Base-by-base conservation (phyloP, 1,140 invertebrate species). In the Pseudobourletiella spinata region DNA sequence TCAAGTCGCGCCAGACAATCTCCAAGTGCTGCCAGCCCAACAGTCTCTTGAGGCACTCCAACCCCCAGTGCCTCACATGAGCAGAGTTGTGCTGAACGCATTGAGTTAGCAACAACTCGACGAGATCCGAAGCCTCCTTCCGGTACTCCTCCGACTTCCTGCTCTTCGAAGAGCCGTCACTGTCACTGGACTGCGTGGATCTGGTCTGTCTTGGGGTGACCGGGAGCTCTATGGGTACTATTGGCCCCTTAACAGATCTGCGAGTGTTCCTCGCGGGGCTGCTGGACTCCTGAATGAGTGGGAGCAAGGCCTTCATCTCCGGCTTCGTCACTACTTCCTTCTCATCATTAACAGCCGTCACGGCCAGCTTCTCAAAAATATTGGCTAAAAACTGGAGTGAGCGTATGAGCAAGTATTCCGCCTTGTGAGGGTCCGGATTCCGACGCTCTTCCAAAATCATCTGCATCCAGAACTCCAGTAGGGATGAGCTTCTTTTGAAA, bases 61-160 rank as follows among this genome's bases (percentile, higher is more conserved):
- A 14, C 1, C n/a, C 39, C 43, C 64, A 62, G 14, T 18, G 15
- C 2, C 67, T 60, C 18, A 69, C 46, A 14, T 42, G 25, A 6
- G 22, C 26, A 0, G 67, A 69, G 8, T 55, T 26, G 32, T 69
- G 63, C 6, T 51, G 29, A n/a, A 69, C 25, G 20, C 57, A 60
- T 42, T 57, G 61, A 15, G 63, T 55, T 1, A 69, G 22, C 3
- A 63, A 42, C 18, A 66, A 26, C 52, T 65, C 60, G 6, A 65
- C 32, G 28, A 35, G 30, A 32, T 32, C 28, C 8, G 30, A 35
- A 4, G 30, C 30, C 39, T 35, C 26, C 24, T 56, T 25, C 6
- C 30, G 4, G 18, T 56, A 35, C 11, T 56, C 6, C 14, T 52
- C 20, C n/a, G n/a, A n/a, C 50, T 24, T 18, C 3, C 11, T 3